Evolutionary conservation across 2,797 vertebrate species (phyloP).

Genomic region (Falco peregrinus): DNA sequence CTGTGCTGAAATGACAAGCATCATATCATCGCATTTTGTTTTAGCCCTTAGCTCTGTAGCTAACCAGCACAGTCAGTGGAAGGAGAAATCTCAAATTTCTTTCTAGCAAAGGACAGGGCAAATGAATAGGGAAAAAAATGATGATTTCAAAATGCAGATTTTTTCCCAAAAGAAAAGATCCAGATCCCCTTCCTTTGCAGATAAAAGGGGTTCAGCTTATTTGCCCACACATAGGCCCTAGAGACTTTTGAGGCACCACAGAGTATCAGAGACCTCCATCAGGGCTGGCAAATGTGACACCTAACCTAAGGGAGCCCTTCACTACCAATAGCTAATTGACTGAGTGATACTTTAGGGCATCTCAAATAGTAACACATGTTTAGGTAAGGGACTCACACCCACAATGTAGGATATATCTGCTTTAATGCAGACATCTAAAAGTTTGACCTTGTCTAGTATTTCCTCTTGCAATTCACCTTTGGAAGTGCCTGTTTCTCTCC

Average conservation of each 20-base stretch:
- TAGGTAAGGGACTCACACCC: neutral
- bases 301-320: neutral
- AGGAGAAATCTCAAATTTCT: neutral
- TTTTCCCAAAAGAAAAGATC: neutral
- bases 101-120: neutral
- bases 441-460: neutral
- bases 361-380: neutral
- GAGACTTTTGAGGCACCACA: neutral
- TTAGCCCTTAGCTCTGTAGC: neutral
- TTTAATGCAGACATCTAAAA: neutral
- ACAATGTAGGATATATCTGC: neutral
- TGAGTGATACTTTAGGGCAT: neutral
- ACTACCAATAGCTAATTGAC: neutral
- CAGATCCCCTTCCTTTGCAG: neutral
- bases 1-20: neutral
- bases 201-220: neutral
- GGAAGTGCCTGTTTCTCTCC: neutral
- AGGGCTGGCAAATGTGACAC: neutral
- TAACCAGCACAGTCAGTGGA: neutral
- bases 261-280: neutral
- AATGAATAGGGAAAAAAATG: neutral
- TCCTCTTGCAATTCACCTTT: neutral
- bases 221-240: neutral
- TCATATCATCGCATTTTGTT: neutral
- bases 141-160: neutral